Evolutionary conservation across 2,888 invertebrate genomes (phyloP).

Genomic region (Diarsia dahlii): DNA sequence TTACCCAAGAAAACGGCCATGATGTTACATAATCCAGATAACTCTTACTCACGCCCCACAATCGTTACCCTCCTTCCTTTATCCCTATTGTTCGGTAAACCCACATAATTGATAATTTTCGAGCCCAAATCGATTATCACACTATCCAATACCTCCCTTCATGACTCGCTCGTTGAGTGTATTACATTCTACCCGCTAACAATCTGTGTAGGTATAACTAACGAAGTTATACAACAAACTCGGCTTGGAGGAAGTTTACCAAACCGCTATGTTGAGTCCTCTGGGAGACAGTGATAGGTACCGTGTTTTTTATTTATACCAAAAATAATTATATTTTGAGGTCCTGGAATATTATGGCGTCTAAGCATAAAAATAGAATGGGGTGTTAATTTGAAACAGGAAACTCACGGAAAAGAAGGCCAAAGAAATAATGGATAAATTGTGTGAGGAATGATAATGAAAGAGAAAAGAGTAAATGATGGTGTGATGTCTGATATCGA

Average conservation of each 20-base stretch:
- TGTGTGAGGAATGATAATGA: too few species aligned
- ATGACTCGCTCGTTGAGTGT: slow-evolving; percentile 36
- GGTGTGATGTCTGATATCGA: too few species aligned
- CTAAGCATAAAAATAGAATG: too few species aligned
- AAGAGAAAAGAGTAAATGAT: too few species aligned
- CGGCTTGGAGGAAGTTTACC: slow-evolving; percentile 49
- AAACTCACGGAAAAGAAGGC: too few species aligned
- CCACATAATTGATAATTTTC: slow-evolving; percentile 28
- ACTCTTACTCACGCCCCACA: background rate
- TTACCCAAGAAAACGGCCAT: fast-evolving
- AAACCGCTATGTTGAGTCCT: slow-evolving; percentile 40
- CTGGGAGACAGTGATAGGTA: slow-evolving; percentile 27
- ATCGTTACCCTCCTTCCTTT: background rate
- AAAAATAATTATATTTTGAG: too few species aligned
- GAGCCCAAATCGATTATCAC: slow-evolving; percentile 32
- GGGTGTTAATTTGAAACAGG: too few species aligned
- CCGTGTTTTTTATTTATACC: slow-evolving; percentile 4
- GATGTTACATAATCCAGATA: background rate
- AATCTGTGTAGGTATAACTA: slow-evolving; percentile 57
- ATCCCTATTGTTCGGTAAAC: background rate
- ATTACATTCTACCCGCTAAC: slow-evolving; percentile 60
- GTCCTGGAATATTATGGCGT: too few species aligned
- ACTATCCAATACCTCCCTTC: slow-evolving; percentile 5
- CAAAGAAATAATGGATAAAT: too few species aligned
- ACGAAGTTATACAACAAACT: slow-evolving; percentile 64